A percentile compares a stretch with the other conserved stretches of the same genome.
Evolutionary conservation across 2,113 vertebrate species (phyloP).

Genomic region (Nematolebias whitei): DNA sequence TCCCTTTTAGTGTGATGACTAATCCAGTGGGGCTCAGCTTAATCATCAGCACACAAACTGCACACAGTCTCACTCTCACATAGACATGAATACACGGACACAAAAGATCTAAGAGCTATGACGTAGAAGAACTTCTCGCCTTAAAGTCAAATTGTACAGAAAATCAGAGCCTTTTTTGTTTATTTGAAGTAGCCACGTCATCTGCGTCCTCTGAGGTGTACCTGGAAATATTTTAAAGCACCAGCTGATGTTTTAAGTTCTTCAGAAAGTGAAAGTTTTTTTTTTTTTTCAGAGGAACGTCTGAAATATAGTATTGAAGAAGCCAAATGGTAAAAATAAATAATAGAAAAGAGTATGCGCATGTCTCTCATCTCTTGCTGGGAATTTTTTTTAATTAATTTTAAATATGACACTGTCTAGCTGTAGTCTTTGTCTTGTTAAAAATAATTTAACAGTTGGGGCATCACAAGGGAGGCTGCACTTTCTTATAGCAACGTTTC

Average conservation of each 20-base stretch:
- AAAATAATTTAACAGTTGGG: conserved; percentile 22
- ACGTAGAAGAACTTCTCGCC: conserved; percentile 26
- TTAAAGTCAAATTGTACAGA: conserved; percentile 9
- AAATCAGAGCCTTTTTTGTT: conserved; percentile 12
- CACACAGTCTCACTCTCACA: conserved; percentile 15
- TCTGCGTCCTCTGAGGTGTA: conserved; percentile 30
- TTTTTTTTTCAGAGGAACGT: conserved; percentile 23
- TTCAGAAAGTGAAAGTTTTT: conserved; percentile 32
- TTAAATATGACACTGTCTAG: neutral
- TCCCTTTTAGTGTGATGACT: conserved; percentile 73
- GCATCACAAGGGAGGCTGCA: neutral
- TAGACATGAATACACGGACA: conserved; percentile 32
- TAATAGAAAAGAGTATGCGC: neutral
- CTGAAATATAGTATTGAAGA: conserved; percentile 15
- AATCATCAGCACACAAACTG: conserved; percentile 54
- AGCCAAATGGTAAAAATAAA: conserved; percentile 6
- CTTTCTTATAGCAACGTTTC: no score
- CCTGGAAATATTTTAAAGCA: conserved; percentile 38
- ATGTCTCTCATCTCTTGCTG: conserved; percentile 31
- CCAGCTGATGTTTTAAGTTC: conserved; percentile 8
- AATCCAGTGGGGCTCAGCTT: conserved; percentile 65
- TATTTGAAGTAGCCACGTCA: conserved; percentile 6
- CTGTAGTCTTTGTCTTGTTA: conserved; percentile 24
- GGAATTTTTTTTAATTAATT: no score
- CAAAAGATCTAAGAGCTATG: conserved; percentile 39